Base-by-base conservation (phyloP, 2,797 vertebrate genomes). In the Falco concolor region DNA sequence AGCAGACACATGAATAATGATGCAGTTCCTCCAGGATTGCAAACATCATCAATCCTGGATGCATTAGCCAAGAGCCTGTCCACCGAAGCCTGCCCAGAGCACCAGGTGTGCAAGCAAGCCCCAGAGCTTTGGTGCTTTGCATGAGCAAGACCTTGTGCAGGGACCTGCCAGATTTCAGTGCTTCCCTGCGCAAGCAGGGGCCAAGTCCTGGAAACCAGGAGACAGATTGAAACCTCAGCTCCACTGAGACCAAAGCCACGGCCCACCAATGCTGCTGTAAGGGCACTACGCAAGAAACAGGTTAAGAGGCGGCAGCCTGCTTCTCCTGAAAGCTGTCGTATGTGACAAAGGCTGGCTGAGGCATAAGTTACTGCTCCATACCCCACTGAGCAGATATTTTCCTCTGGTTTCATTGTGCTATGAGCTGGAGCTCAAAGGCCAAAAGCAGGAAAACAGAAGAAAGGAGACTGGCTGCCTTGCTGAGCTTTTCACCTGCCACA, bases 41-140 rank as follows among this genome's bases (percentile, higher is more conserved):
- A 90, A 50, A 75, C 61, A 45, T 7, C 82, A 60, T 53, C 65
- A 52, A 4, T 36, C 77, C 64, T 32, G 49, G 47, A 17, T 8
- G 17, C 17, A 10, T 25, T 40, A 59, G 53, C 63, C 57, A 52
- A 56, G 77, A 70, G 30, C 24, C n/a, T 61, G 90, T 40, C 12
- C 53, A 53, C 9, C 4, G 3, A 32, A 36, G n/a, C 3, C 57
- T 38, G 42, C 45, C 17, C 67, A 57, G 38, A 44, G 47, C 50
- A 47, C 22, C 2, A 2, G 36, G 17, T 21, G 13, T 12, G 14
- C 0, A 0, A 74, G 25, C 40, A 36, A 73, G 47, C 10, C n/a
- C 64, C 28, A 77, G 7, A 40, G 36, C 12, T 77, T 24, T 19
- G n/a, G 30, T 82, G 36, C 16, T 83, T 28, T 24, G 44, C 5